phyloP scores from a whole-genome alignment of 1,140 invertebrate species.

The Phenacoccus solenopsis region DNA sequence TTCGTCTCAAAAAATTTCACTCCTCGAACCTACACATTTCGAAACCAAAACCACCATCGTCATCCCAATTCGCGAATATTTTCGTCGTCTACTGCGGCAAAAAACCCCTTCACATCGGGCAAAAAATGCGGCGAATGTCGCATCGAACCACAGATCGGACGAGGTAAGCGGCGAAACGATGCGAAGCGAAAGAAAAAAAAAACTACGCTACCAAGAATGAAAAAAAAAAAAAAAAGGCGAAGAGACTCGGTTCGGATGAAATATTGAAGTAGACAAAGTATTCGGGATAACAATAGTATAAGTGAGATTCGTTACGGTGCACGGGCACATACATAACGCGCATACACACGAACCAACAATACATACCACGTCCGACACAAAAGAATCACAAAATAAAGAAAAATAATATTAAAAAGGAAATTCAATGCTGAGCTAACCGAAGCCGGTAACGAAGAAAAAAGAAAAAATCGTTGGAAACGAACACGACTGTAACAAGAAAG shows the following conservation, averaged over 20 bases:
- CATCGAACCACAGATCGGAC: too few relatives aligned
- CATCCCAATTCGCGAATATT: too few relatives aligned
- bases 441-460: conserved; percentile 17
- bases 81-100: too few relatives aligned
- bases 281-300: background rate
- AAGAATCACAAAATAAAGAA: conserved; percentile 19
- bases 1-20: too few relatives aligned
- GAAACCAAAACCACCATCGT: too few relatives aligned
- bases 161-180: too few relatives aligned
- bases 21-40: too few relatives aligned
- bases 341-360: conserved; percentile 24
- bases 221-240: background rate
- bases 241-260: background rate
- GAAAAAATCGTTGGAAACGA: conserved; percentile 6
- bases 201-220: background rate
- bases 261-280: conserved; percentile 9
- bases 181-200: background rate
- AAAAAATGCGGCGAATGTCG: too few relatives aligned
- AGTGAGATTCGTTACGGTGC: conserved; percentile 21
- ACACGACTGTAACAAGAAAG: conserved; percentile 7
- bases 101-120: too few relatives aligned
- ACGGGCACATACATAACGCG: conserved; percentile 18
- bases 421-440: conserved; percentile 20
- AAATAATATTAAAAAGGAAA: conserved; percentile 28
- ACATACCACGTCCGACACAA: conserved; percentile 19